Base-by-base conservation (phyloP, 2,797 vertebrate genomes). In the Pogonophryne albipinna region DNA sequence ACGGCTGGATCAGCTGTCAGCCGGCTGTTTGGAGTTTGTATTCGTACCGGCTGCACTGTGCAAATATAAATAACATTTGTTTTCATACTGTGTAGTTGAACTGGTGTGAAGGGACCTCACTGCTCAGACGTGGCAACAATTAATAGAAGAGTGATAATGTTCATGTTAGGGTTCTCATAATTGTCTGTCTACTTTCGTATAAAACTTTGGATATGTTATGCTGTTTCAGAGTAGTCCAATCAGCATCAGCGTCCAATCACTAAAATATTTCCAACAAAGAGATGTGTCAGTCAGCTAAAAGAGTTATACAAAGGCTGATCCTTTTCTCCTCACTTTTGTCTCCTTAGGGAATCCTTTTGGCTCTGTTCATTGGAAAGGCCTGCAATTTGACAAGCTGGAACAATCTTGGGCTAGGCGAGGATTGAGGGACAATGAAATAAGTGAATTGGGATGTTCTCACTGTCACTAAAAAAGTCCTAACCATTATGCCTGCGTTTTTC, bases 391-490 rank as follows among this genome's bases (percentile, higher is more conserved):
- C 19, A 9, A 20, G 23, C 19, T 61, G 15, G 20, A 45, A 61
- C 20, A 27, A 61, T 46, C 45, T 61, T 19, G 20, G 44, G 45
- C 47, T 45, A 62, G 31, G 23, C 47, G 19, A 61, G 59, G 59
- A 46, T 45, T 12, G 12, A 50, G 46, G 27, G n/a, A 34, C 12
- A 4, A 14, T 19, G 6, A 63, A 34, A 63, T 34, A 64, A 64
- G 4, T 12, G 12, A 50, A 38, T 34, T 44, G 17, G 46, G 44
- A 31, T 27, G 16, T 60, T 4, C 60, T 19, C 31, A 64, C 58
- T 46, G 61, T 46, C 44, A 61, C 9, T 47, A 31, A 50, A 50
- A 64, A 50, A 64, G 4, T 16, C 45, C 6, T 8, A 15, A 34
- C 17, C 31, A 16, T 20, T 64, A 17, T 34, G 15, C 4, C 53